These are phyloP conservation scores for Empidonax alnorum DNA, from an alignment of 2,113 vertebrate genomes.

Conservation along the genomic window DNA sequence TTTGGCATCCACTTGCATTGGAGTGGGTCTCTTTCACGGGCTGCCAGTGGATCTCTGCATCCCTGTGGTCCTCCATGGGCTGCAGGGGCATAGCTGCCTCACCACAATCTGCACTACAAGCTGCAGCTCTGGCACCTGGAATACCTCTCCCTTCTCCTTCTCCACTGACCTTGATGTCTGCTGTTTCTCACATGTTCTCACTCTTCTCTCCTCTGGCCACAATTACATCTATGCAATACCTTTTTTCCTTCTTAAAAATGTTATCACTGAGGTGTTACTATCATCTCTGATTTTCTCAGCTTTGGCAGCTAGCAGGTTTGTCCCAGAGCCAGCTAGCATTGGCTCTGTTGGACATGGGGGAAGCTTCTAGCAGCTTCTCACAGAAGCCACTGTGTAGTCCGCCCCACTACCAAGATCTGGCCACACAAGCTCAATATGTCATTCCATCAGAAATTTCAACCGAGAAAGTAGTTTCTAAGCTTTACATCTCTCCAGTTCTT, in stretches of 20 bases:
- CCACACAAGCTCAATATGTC: background rate
- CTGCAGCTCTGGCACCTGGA: background rate
- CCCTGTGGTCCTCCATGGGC: background rate
- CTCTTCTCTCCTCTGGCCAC: background rate
- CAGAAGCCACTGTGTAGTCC: background rate
- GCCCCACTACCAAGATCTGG: background rate
- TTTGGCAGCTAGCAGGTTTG: background rate
- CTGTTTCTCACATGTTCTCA: background rate
- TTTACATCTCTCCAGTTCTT: background rate
- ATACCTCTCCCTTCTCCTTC: background rate
- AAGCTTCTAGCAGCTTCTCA: background rate
- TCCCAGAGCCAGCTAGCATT: background rate
- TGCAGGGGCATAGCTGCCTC: background rate
- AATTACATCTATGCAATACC: background rate
- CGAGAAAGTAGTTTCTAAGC: background rate
- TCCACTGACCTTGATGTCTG: background rate
- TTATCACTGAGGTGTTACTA: background rate
- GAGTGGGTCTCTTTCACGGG: background rate
- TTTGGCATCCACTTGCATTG: background rate
- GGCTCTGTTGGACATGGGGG: background rate
- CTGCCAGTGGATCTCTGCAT: background rate
- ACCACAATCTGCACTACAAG: accelerated
- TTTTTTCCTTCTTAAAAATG: background rate
- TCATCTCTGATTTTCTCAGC: background rate
- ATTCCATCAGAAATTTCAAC: background rate